Conservation (phyloP, 1,140 invertebrate genomes). For the Papilio polyxenes region DNA sequence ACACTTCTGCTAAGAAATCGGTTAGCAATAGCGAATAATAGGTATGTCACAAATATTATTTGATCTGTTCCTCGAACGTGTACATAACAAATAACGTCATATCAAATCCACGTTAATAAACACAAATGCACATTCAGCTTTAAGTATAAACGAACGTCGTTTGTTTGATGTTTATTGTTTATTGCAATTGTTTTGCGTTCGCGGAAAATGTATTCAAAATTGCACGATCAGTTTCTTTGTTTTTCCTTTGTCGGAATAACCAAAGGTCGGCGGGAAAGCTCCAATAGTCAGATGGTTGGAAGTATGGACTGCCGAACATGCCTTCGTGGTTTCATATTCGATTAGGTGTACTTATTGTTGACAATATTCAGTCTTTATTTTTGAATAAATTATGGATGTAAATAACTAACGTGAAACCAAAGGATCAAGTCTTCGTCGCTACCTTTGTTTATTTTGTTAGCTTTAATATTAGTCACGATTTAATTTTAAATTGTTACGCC, state of each 20-base stretch:
- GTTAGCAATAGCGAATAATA: background rate
- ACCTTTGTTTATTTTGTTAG: background rate
- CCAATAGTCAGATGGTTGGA: background rate
- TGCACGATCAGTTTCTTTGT: conserved; percentile 7
- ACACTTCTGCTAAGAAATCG: background rate
- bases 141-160: background rate
- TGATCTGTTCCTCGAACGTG: background rate
- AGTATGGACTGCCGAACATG: background rate
- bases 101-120: background rate
- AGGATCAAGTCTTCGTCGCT: background rate
- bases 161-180: conserved; percentile 7
- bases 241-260: background rate
- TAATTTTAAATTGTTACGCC: background rate
- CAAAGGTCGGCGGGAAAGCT: background rate
- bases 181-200: conserved; percentile 1
- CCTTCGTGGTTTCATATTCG: no score
- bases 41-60: background rate
- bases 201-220: conserved; percentile 20
- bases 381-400: background rate
- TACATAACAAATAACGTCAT: background rate
- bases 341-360: background rate
- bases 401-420: background rate
- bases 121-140: background rate
- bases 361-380: no score
- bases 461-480: background rate